These are phyloP conservation scores for Carettochelys insculpta DNA, from an alignment of 2,113 vertebrate species.

Conservation along the genomic window DNA sequence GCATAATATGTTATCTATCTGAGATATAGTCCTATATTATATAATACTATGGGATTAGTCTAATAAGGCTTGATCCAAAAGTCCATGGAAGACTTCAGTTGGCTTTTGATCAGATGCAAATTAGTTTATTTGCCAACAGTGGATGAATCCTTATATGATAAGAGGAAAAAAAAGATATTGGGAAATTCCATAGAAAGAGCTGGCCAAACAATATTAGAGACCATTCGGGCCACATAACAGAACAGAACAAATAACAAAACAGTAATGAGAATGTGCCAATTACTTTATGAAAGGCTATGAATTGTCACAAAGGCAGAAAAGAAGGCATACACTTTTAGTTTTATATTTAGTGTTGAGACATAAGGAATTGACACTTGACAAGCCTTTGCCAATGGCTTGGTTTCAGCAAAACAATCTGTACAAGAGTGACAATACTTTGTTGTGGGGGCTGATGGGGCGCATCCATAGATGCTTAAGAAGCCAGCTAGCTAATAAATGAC, in stretches of 20 bases:
- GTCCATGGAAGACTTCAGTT: background rate
- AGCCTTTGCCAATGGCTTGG: background rate
- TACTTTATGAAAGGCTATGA: background rate
- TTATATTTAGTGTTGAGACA: background rate
- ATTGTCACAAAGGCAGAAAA: background rate
- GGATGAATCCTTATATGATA: background rate
- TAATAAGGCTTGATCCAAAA: background rate
- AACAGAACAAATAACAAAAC: background rate
- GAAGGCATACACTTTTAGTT: background rate
- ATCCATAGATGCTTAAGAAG: rapidly evolving
- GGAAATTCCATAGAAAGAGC: background rate
- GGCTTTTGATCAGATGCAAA: background rate
- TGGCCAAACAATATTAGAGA: background rate
- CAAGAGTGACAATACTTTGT: background rate
- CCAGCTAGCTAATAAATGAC: background rate
- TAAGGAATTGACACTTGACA: background rate
- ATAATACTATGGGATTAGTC: background rate
- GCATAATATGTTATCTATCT: background rate
- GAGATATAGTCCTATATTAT: background rate
- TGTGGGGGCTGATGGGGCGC: background rate
- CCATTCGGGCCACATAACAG: background rate
- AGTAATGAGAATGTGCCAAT: background rate
- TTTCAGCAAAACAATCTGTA: background rate
- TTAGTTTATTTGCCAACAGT: background rate
- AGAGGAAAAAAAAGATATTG: background rate